Evolutionary conservation across 2,113 vertebrate genomes (phyloP).

Genomic region (Grammomys dolichurus): DNA sequence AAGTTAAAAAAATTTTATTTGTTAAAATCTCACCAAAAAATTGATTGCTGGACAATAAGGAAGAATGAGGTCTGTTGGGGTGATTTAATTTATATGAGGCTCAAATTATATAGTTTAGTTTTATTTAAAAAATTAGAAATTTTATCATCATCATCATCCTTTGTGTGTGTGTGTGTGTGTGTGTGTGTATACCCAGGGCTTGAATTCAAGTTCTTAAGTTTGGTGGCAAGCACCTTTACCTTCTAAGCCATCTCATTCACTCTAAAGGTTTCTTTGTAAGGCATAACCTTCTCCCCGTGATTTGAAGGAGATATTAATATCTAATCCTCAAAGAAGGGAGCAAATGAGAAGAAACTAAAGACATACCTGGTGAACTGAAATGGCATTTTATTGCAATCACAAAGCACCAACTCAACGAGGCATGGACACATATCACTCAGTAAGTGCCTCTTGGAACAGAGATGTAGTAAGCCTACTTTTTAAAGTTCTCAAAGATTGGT

Average conservation of each 20-base stretch:
- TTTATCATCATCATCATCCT: neutral
- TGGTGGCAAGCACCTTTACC: neutral
- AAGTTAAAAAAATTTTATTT: neutral
- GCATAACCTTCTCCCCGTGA: constrained; percentile 9
- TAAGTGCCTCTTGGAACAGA: constrained; percentile 89
- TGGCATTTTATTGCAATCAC: constrained; percentile 87
- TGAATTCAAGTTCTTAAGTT: neutral
- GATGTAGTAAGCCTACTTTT: constrained; percentile 84
- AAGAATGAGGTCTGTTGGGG: neutral
- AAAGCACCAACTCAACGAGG: constrained; percentile 85
- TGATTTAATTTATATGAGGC: constrained; percentile 39
- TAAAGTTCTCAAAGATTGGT: constrained; percentile 85
- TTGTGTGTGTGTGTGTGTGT: neutral
- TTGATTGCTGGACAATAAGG: neutral
- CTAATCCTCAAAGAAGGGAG: constrained; percentile 59
- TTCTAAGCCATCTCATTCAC: neutral
- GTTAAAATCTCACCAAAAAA: constrained; percentile 24
- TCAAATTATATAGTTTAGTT: neutral
- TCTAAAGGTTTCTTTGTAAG: neutral
- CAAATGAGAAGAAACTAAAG: constrained; percentile 61
- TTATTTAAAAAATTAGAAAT: neutral
- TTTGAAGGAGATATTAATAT: constrained; percentile 35
- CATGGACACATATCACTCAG: constrained; percentile 84
- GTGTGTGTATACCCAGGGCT: neutral
- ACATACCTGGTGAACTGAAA: constrained; percentile 79